Conservation (phyloP, 2,797 vertebrate species). For the Sebastes melanostomus region DNA sequence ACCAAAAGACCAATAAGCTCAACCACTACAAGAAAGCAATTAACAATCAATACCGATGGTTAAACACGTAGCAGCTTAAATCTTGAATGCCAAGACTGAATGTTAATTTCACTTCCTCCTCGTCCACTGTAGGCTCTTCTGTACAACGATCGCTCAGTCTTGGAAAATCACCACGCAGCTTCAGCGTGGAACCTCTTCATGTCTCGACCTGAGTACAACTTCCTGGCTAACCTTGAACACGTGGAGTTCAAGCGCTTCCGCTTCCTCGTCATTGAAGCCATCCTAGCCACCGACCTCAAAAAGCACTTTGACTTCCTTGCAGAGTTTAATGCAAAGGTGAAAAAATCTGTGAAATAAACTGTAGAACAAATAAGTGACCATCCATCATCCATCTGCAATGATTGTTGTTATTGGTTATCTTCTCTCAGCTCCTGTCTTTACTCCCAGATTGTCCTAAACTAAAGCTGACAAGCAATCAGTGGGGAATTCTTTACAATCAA, state of each 20-base stretch:
- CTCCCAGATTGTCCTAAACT: not conserved
- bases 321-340: slow-evolving; percentile 97
- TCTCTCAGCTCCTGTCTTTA: not conserved
- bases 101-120: not conserved
- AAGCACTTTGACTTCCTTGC: slow-evolving; percentile 98
- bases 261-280: slow-evolving; percentile 98
- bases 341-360: not conserved
- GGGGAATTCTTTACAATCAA: not conserved
- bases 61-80: not conserved
- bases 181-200: slow-evolving; percentile 98
- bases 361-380: not conserved
- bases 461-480: not conserved
- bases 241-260: slow-evolving; percentile 99
- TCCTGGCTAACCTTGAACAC: slow-evolving; percentile 92
- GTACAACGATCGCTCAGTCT: slow-evolving; percentile 96
- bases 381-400: not conserved
- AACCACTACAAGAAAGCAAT: not conserved
- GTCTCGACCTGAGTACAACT: slow-evolving; percentile 96
- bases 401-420: not conserved
- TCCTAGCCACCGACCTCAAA: slow-evolving; percentile 97
- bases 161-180: slow-evolving; percentile 97
- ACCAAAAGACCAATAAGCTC: not conserved
- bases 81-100: not conserved
- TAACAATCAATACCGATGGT: not conserved
- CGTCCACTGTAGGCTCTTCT: slow-evolving; percentile 86